phyloP scores from a whole-genome alignment of 2,797 vertebrate species.

The Rhinichthys osculus region DNA sequence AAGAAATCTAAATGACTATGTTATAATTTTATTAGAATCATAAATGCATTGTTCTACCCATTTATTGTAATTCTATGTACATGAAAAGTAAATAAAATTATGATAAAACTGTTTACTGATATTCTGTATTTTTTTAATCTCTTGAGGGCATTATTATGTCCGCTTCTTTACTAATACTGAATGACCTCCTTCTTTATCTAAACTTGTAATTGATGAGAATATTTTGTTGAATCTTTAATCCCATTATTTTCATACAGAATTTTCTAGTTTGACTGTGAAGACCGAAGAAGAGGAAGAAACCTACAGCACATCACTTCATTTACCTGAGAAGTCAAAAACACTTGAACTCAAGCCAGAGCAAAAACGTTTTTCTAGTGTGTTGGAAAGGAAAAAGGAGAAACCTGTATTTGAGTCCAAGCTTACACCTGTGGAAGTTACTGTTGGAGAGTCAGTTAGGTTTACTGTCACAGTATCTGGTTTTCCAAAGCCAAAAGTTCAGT shows the following conservation, averaged over 20 bases:
- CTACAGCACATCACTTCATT: slow-evolving; percentile 84
- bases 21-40: slow-evolving; percentile 63
- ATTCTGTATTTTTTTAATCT: slow-evolving; percentile 26
- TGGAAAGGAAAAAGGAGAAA: slow-evolving; percentile 83
- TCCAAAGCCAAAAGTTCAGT: slow-evolving; percentile 88
- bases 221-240: slow-evolving; percentile 72
- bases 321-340: slow-evolving; percentile 87
- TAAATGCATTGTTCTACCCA: slow-evolving; percentile 67
- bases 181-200: slow-evolving; percentile 43
- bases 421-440: slow-evolving; percentile 74
- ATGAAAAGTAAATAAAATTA: slow-evolving; percentile 57
- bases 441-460: slow-evolving; percentile 84
- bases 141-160: slow-evolving; percentile 31
- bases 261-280: slow-evolving; percentile 86
- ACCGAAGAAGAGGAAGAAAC: slow-evolving; percentile 84
- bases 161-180: slow-evolving; percentile 47
- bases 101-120: slow-evolving; percentile 26
- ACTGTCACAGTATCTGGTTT: slow-evolving; percentile 84
- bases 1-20: slow-evolving; percentile 8
- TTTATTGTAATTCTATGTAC: slow-evolving; percentile 68
- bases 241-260: slow-evolving; percentile 89
- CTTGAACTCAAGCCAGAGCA: slow-evolving; percentile 92
- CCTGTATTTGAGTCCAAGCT: slow-evolving; percentile 87
- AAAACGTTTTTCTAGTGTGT: slow-evolving; percentile 82
- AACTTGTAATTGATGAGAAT: slow-evolving; percentile 62